Conservation (phyloP, 92 coral and sea anemone species). For the Parazoanthus atlanticus region DNA sequence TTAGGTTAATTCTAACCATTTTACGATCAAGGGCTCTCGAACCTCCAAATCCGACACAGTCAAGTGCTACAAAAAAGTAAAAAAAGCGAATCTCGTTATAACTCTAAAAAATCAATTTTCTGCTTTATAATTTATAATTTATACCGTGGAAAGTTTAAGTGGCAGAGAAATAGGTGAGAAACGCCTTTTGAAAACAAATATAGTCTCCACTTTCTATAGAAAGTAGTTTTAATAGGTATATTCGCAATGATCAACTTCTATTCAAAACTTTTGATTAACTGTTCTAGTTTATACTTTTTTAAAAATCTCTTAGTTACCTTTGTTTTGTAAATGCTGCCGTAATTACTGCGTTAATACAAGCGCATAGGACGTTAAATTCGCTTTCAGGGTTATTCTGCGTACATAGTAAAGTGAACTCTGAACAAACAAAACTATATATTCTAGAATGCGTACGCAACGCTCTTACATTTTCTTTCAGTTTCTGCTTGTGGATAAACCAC, state of each 20-base stretch:
- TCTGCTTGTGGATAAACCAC: not conserved
- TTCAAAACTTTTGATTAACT: not conserved
- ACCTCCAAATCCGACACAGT: not conserved
- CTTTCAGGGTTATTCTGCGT: not conserved
- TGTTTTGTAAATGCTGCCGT: not conserved
- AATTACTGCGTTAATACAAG: not conserved
- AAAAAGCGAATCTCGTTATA: too few relatives aligned
- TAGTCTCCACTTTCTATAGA: not conserved
- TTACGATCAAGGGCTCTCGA: not conserved
- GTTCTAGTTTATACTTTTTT: not conserved
- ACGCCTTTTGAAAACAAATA: not conserved
- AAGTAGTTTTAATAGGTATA: not conserved
- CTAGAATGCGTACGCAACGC: not conserved
- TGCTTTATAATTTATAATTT: not conserved
- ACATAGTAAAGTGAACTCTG: not conserved
- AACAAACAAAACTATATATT: not conserved
- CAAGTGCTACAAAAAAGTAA: not conserved
- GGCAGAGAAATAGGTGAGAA: not conserved
- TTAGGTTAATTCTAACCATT: not conserved
- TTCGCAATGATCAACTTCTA: not conserved
- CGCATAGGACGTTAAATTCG: too few relatives aligned
- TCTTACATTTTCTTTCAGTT: not conserved
- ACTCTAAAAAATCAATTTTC: too few relatives aligned
- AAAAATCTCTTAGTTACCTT: not conserved
- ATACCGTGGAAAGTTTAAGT: not conserved